Evolutionary conservation across 2,113 vertebrate genomes (phyloP).

Genomic region (Thalassarche chlororhynchos): DNA sequence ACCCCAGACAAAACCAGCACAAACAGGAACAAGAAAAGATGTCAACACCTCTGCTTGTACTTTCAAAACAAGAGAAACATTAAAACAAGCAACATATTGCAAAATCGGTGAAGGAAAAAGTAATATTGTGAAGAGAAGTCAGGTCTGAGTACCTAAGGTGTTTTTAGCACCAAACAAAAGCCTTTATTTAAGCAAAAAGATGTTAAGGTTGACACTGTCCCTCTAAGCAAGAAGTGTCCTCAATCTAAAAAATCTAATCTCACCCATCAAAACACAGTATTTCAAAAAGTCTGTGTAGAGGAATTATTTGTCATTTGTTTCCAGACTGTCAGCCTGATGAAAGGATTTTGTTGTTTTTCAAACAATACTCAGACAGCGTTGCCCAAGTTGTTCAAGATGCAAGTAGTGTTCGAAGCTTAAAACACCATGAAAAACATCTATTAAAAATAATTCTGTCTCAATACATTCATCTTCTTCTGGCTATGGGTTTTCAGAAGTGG

Average conservation of each 20-base stretch:
- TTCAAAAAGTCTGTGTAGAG: not conserved
- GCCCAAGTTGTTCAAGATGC: not conserved
- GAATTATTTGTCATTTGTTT: slow-evolving; percentile 22
- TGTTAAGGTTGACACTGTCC: slow-evolving; percentile 42
- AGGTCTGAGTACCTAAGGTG: not conserved
- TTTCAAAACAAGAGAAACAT: not conserved
- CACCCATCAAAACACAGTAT: slow-evolving; percentile 32
- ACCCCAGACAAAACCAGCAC: too few species aligned
- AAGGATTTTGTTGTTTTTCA: slow-evolving; percentile 19
- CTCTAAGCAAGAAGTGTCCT: slow-evolving; percentile 57
- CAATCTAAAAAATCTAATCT: slow-evolving; percentile 26
- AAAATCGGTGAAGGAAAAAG: not conserved
- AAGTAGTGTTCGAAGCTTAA: not conserved
- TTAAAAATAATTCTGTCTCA: not conserved
- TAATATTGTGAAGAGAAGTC: not conserved
- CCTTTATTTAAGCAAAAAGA: not conserved
- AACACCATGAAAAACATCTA: not conserved
- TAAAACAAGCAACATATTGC: not conserved
- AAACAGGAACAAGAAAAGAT: not conserved
- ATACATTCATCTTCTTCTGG: not conserved
- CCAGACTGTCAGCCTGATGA: slow-evolving; percentile 47
- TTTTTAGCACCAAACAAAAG: not conserved
- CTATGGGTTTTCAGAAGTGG: not conserved
- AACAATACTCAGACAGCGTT: slow-evolving; percentile 34
- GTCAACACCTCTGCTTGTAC: not conserved